Base-by-base conservation (phyloP, 2,797 vertebrate species). In the Falco biarmicus region DNA sequence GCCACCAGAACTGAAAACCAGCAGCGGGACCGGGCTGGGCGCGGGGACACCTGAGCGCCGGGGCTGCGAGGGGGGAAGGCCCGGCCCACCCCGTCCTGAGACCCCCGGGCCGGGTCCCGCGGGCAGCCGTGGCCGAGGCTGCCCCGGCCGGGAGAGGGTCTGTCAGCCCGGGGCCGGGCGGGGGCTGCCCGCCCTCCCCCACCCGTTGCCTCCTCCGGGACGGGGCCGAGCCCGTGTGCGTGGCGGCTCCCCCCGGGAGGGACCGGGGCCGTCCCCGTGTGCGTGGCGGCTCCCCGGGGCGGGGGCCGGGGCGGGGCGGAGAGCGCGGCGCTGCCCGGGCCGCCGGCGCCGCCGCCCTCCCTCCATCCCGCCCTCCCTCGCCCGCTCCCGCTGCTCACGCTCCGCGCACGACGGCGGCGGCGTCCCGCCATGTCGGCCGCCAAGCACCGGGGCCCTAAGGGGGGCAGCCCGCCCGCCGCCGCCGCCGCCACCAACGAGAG, bases 401-500 rank as follows among this genome's bases (percentile, higher is more conserved):
- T 84, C n/a, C 28, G 59, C 69, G 34, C 24, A 70, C 53, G 66
- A 25, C 89, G 73, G 68, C n/a, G 80, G 80, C 70, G 88, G 41
- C 85, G 57, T 89, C 88, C 91, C 74, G 97, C 94, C 96, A 98
- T 98, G 98, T 97, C 97, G 79, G 95, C 97, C 71, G 97, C 97
- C 94, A 98, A 97, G 94, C 98, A 98, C 96, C 97, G 98, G 93
- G 95, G 97, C 93, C 18, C 89, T 75, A 98, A 98, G 91, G 97
- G 92, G 48, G 68, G 96, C 89, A 95, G 97, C 95, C 93, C 95
- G 89, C 85, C 92, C 84, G 24, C 50, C 50, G n/a, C 65, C 34
- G 56, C n/a, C n/a, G n/a, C n/a, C n/a, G n/a, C 78, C 54, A 54
- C 95, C 78, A 56, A 95, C 75, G 98, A 98, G 25, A 96, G 95